phyloP scores from a whole-genome alignment of 92 coral and sea anemone genomes.

The Parazoanthus atlanticus region DNA sequence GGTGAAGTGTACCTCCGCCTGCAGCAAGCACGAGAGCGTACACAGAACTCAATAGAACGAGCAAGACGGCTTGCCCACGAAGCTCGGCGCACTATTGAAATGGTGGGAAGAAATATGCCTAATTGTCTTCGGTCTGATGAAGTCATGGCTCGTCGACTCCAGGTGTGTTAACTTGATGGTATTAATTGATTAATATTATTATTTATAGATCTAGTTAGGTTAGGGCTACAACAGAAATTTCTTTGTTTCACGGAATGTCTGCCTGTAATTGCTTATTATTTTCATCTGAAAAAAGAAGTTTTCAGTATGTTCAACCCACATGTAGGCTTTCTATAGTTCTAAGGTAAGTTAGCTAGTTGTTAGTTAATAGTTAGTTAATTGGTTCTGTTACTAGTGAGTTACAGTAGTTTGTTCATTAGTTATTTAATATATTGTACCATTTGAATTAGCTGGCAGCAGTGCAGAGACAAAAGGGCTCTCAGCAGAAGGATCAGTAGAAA shows the following conservation, averaged over 20 bases:
- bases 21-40: constrained; percentile 12
- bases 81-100: constrained; percentile 27
- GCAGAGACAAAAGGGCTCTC: too few relatives aligned
- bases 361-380: too few relatives aligned
- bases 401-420: too few relatives aligned
- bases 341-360: too few relatives aligned
- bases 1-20: constrained; percentile 8
- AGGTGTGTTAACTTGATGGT: constrained; percentile 36
- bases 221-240: too few relatives aligned
- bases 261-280: too few relatives aligned
- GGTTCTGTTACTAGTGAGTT: neutral
- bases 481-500: too few relatives aligned
- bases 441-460: too few relatives aligned
- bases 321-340: neutral
- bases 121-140: constrained; percentile 67
- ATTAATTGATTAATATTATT: too few relatives aligned
- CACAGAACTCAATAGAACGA: constrained; percentile 31
- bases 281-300: too few relatives aligned
- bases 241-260: neutral
- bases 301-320: too few relatives aligned
- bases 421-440: neutral
- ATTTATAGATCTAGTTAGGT: too few relatives aligned
- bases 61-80: constrained; percentile 27
- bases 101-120: neutral
- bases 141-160: constrained; percentile 76